phyloP scores from a whole-genome alignment of 2,113 vertebrate genomes.

The Peucedramus taeniatus region DNA sequence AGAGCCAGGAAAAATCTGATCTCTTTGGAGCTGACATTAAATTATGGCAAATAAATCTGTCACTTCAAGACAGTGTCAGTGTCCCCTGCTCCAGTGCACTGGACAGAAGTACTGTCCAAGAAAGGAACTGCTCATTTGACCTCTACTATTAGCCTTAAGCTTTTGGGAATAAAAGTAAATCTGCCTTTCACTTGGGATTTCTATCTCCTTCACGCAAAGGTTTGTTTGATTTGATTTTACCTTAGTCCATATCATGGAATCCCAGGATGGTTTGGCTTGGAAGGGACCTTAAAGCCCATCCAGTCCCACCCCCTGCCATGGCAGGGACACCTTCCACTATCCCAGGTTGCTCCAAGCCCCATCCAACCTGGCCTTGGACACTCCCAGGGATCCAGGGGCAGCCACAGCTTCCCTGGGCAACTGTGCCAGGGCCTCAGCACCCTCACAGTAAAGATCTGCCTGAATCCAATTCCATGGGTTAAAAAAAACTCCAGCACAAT shows the following conservation, averaged over 20 bases:
- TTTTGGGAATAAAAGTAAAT: neutral
- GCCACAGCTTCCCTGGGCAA: neutral
- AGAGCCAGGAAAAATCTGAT: neutral
- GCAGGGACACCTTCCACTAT: rapidly evolving
- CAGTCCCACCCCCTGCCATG: rapidly evolving
- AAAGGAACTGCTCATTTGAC: neutral
- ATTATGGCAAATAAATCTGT: neutral
- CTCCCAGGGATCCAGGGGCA: neutral
- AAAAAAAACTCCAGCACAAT: neutral
- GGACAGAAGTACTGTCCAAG: neutral
- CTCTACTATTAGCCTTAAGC: neutral
- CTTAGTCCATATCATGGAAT: rapidly evolving
- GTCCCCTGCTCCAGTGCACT: neutral
- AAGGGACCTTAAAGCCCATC: rapidly evolving
- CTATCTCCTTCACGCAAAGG: neutral
- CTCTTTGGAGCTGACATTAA: neutral
- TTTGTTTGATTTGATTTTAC: neutral
- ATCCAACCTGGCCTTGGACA: rapidly evolving
- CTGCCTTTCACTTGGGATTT: neutral
- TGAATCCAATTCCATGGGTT: neutral
- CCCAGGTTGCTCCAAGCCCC: rapidly evolving
- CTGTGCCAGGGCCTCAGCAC: rapidly evolving
- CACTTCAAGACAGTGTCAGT: neutral
- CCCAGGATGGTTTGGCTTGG: neutral
- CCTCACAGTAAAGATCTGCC: neutral